Evolutionary conservation across 2,797 vertebrate genomes (phyloP).

Genomic region (Clarias pachynema): DNA sequence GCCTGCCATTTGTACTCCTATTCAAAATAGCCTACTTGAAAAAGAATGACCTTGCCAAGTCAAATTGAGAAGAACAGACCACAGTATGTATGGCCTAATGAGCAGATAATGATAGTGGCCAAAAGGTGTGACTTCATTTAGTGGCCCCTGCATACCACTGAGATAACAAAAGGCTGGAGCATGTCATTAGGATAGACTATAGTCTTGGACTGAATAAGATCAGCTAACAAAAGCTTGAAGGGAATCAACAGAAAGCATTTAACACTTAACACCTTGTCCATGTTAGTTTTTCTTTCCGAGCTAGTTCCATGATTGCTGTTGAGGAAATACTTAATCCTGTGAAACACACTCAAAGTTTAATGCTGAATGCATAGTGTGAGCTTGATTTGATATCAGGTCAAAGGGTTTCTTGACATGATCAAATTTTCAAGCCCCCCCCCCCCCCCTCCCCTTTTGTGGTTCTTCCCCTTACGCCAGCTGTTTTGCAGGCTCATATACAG

Average conservation of each 20-base stretch:
- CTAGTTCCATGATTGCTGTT: conserved; percentile 8
- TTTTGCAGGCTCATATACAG: background rate
- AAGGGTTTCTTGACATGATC: no score
- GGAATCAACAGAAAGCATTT: conserved; percentile 63
- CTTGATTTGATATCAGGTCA: background rate
- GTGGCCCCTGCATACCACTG: conserved; percentile 65
- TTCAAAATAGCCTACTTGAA: background rate
- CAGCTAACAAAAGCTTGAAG: conserved; percentile 67
- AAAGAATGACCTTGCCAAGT: conserved; percentile 16
- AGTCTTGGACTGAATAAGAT: conserved; percentile 67
- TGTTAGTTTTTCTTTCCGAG: conserved; percentile 74
- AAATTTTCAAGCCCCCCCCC: no score
- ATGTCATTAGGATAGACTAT: conserved; percentile 67
- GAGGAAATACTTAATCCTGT: conserved; percentile 33
- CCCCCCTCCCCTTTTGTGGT: no score
- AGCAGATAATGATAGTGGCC: conserved; percentile 66
- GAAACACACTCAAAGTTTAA: background rate
- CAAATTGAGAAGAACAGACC: conserved; percentile 34
- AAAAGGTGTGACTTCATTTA: conserved; percentile 73
- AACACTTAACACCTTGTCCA: conserved; percentile 71
- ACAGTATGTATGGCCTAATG: conserved; percentile 59
- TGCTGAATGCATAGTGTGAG: background rate
- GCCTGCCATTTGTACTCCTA: conserved; percentile 16
- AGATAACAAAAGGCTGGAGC: conserved; percentile 71
- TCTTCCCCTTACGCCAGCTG: background rate